Evolutionary conservation across 2,888 invertebrate genomes (phyloP), one percentile per base, ranked within the genome.

Genomic region (Leptura quadrifasciata): DNA sequence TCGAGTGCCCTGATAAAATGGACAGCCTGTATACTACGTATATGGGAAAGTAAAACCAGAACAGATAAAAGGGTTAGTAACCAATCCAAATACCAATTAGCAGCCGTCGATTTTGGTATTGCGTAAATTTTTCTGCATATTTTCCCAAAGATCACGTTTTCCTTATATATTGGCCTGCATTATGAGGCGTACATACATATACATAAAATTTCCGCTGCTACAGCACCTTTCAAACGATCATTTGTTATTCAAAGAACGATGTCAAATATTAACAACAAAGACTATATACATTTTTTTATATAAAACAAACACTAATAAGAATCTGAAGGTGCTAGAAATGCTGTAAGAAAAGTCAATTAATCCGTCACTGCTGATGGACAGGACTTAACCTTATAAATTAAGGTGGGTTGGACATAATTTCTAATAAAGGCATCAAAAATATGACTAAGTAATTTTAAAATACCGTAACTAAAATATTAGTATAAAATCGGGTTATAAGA

Each of bases 361-460:
- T 70, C 69, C 57, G 58, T 70, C 69, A 70, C 39, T 58, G 69
- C 35, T 70, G 69, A 70, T 70, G 69, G 69, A 70, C 69, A 70
- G 57, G 69, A 70, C 20, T 70, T 58, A 70, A 70, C 60, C 17
- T 58, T 60, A 58, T 60, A 70, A 70, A 58, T 70, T 60, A 68
- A 58, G 69, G 69, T 70, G 69, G 69, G 69, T 24, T 70, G 58
- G 69, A 47, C 69, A n/a, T 58, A 47, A 31, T 39, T 70, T 70
- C 39, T 55, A 70, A 70, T 70, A 60, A 70, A 70, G 58, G 60
- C 58, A 70, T 58, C 58, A 31, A 35, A 70, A 70, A 70, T 70
- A 70, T 70, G 69, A 70, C 69, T 70, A 57, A 70, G 69, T 70
- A 70, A 70, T 31, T 58, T 70, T 47, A 68, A 68, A 68, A 27